Evolutionary conservation across 2,888 invertebrate species (phyloP), one percentile per base, ranked within the genome.

Genomic region (Spilosoma lubricipeda): DNA sequence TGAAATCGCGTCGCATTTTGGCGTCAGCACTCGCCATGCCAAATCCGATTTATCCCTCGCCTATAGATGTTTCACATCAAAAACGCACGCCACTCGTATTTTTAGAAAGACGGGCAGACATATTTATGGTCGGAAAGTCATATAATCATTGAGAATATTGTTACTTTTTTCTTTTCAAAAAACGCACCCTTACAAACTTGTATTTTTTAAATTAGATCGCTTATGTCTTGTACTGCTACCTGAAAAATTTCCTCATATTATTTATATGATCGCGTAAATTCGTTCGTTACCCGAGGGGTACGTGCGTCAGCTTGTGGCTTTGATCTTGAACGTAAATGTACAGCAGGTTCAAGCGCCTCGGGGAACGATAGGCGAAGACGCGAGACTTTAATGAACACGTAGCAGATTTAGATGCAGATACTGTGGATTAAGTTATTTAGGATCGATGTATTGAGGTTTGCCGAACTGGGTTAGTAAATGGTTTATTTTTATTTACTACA

Each of bases 231-330:
- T 70, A 39, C 18, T 20, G 1, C n/a, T 23, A 27, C 67, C 36
- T 11, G 13, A 52, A 72, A 66, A 45, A 68, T 67, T 59, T 70
- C 20, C 67, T 65, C 59, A 79, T 81, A 81, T 82, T 86, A 83
- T 83, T 85, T 82, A 83, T 83, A 75, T 79, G 78, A 82, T 75
- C 48, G 74, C 70, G 73, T 63, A 82, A 83, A 80, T 80, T 80
- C 75, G 75, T 80, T 76, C 75, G 13, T 68, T 74, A 63, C 76
- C 80, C 72, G 72, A 59, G 72, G 77, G 79, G 75, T 73, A 74
- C 65, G 65, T 59, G 74, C 72, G 82, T 77, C 79, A 80, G 79
- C 80, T 59, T 79, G 76, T 68, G 79, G 77, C 77, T 79, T 77
- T 78, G 78, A 76, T 82, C 76, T 68, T 75, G 11, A 69, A 63